A percentile compares a stretch with the other conserved stretches of the same genome.
phyloP scores from a whole-genome alignment of 1,140 invertebrate species.

The Drosophila gunungcola region DNA sequence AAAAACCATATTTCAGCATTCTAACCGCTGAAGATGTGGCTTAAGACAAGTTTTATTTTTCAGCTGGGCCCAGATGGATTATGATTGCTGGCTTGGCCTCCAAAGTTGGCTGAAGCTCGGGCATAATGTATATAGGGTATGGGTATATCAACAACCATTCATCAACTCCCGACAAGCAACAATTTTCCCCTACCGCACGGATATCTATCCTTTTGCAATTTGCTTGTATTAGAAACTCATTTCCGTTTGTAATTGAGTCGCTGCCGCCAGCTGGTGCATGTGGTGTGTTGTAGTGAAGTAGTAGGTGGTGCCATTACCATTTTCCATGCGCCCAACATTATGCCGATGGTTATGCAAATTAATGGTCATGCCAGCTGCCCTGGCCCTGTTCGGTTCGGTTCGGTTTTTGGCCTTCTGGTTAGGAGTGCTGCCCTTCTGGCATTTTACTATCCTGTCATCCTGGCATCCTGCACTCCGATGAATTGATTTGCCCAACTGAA shows the following conservation, averaged over 20 bases:
- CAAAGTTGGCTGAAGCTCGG: not conserved
- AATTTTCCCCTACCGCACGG: constrained; percentile 38
- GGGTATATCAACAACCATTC: constrained; percentile 57
- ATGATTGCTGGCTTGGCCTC: not conserved
- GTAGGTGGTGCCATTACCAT: not conserved
- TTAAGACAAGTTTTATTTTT: not conserved
- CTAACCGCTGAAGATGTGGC: not conserved
- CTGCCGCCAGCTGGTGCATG: constrained; percentile 26
- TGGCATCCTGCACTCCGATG: not conserved
- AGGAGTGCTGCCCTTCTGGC: not conserved
- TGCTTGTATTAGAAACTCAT: constrained; percentile 77
- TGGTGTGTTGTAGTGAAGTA: not conserved
- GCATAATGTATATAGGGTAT: not conserved
- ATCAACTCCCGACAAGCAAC: constrained; percentile 62
- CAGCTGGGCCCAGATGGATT: constrained; percentile 10
- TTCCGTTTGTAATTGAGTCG: constrained; percentile 77
- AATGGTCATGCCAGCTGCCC: constrained; percentile 10
- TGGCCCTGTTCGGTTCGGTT: not conserved
- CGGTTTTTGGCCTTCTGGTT: constrained; percentile 3
- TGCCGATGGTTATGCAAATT: constrained; percentile 35
- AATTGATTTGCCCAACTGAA: constrained; percentile 21
- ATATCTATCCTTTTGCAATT: constrained; percentile 59
- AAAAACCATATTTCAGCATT: not conserved
- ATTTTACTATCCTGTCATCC: not conserved
- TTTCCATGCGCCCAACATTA: not conserved